Base-by-base conservation (phyloP, 2,888 invertebrate species). In the Ennomos fuscantarius region DNA sequence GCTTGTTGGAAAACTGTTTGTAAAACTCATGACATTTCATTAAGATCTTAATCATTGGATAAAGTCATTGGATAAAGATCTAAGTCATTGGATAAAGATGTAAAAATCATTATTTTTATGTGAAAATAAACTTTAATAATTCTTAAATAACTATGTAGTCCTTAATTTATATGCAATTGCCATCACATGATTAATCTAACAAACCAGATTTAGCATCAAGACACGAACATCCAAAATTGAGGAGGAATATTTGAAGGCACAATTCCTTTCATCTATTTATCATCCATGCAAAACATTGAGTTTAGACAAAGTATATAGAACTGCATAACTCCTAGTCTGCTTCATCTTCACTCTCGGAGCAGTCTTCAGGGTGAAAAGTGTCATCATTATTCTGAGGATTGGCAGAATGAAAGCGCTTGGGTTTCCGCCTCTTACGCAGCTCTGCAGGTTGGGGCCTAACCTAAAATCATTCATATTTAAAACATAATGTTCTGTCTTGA, bases 351-450 rank as follows among this genome's bases (percentile, higher is more conserved):
- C 81, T 81, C 12, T 74, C 83, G 0, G 85, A 81, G 63, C 84
- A 86, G 49, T 89, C 84, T 45, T 89, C 87, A 0, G 89, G 88
- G 0, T 65, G 76, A 74, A 86, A 89, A 0, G 89, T 89, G 65
- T 90, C 87, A 46, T 90, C 89, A 41, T 85, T 82, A 53, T 81
- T 73, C 49, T 79, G 65, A 13, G 70, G 68, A 45, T 62, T 72
- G 52, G 70, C 65, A 0, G 74, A 72, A 1, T 70, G 70, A 37
- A 63, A 42, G 1, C 68, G 72, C 61, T 74, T 74, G 37, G 54
- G 62, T 11, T 67, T 73, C 1, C 72, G 77, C 0, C 60, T 60
- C 0, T 60, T 62, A 0, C 59, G 67, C 47, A 62, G 64, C n/a
- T 47, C 55, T n/a, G 11, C 33, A 0, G 65, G 63, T 0, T 62